These are phyloP conservation scores for Chelonus insularis DNA, from an alignment of 1,140 invertebrate species.

Conservation along the genomic window DNA sequence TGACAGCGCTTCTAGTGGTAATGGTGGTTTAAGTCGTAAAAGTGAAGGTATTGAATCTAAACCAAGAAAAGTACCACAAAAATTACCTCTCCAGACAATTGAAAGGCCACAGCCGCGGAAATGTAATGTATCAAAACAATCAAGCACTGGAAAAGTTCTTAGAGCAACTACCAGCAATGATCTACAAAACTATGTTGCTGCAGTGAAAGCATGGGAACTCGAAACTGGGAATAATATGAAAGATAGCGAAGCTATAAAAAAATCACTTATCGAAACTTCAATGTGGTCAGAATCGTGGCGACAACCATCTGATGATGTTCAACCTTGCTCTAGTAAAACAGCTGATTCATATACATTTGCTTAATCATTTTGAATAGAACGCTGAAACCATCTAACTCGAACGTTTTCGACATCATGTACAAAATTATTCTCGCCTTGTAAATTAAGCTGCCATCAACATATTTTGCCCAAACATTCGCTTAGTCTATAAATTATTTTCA, in stretches of 20 bases:
- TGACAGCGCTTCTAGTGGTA: constrained; percentile 37
- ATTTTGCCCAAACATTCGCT: background rate
- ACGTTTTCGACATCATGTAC: constrained; percentile 35
- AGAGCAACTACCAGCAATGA: constrained; percentile 40
- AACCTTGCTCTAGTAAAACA: constrained; percentile 65
- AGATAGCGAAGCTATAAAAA: constrained; percentile 36
- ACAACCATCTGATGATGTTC: constrained; percentile 60
- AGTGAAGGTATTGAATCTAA: constrained; percentile 38
- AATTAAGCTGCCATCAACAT: constrained; percentile 39
- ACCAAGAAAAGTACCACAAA: constrained; percentile 46
- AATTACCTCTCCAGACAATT: constrained; percentile 46
- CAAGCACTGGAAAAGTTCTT: constrained; percentile 33
- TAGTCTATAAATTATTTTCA: too few relatives aligned
- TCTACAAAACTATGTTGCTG: constrained; percentile 37
- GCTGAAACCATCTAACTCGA: constrained; percentile 25
- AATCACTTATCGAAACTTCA: constrained; percentile 42
- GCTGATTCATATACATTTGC: constrained; percentile 59
- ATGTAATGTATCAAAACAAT: constrained; percentile 25
- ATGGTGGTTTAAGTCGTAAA: constrained; percentile 35
- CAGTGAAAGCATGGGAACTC: constrained; percentile 48
- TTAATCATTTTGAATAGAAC: constrained; percentile 34
- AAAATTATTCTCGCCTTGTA: constrained; percentile 45
- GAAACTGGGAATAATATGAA: constrained; percentile 40
- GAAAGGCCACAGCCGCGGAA: constrained; percentile 41
- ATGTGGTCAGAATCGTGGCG: constrained; percentile 51